Percentiles rank a stretch among this genome's conserved stretches.
phyloP scores from a whole-genome alignment of 2,888 invertebrate species.

The Brachylomia viminalis region DNA sequence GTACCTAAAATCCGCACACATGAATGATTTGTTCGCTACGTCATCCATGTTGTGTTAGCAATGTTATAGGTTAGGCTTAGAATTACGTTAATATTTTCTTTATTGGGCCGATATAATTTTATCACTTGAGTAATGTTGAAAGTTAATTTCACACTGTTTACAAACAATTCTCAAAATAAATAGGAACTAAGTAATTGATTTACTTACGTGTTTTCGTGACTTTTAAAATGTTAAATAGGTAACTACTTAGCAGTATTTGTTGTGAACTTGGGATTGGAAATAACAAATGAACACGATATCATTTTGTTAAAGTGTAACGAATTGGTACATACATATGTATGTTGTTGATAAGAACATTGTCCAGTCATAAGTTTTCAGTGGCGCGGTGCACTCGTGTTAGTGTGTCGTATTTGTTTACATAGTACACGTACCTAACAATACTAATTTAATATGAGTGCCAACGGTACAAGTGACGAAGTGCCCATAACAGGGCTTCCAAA shows the following conservation, averaged over 20 bases:
- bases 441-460: conserved; percentile 75
- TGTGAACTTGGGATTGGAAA: conserved; percentile 19
- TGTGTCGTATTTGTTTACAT: conserved; percentile 61
- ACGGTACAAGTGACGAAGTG: conserved; percentile 74
- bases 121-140: neutral
- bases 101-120: neutral
- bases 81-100: conserved; percentile 26
- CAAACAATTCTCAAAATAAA: conserved; percentile 4
- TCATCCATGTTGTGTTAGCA: conserved; percentile 39
- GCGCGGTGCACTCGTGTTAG: conserved; percentile 53
- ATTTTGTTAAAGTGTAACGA: conserved; percentile 42
- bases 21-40: conserved; percentile 42
- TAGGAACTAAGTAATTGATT: neutral
- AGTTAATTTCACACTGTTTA: neutral
- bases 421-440: conserved; percentile 38
- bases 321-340: conserved; percentile 23
- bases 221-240: conserved; percentile 1
- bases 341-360: conserved; percentile 59
- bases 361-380: conserved; percentile 63
- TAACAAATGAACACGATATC: conserved; percentile 30
- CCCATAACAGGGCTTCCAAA: conserved; percentile 78
- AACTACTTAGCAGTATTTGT: neutral
- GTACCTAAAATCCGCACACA: conserved; percentile 33
- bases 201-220: conserved; percentile 7
- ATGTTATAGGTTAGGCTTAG: conserved; percentile 58